Evolutionary conservation across 2,888 invertebrate species (phyloP).

Genomic region (Metacarcinus magister): DNA sequence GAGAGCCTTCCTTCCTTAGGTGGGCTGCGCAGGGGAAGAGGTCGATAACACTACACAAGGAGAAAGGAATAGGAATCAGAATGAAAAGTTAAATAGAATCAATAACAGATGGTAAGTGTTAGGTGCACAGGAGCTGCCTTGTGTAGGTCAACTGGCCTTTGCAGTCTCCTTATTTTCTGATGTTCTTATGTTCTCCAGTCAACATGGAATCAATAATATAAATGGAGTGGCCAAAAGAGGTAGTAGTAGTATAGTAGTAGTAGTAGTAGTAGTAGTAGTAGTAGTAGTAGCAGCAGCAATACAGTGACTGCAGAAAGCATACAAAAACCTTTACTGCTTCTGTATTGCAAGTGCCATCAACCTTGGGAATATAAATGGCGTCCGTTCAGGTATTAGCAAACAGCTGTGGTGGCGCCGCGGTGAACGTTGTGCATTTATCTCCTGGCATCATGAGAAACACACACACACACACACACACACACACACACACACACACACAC

Average conservation of each 20-base stretch:
- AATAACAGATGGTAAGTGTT: background rate
- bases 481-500: too few species aligned
- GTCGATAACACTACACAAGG: background rate
- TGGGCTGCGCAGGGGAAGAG: background rate
- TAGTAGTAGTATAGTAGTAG: background rate
- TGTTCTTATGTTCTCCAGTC: background rate
- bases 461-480: background rate
- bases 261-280: conserved; percentile 40
- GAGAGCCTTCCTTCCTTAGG: background rate
- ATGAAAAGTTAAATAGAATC: background rate
- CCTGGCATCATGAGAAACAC: background rate
- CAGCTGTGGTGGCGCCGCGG: background rate
- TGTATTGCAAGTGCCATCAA: background rate
- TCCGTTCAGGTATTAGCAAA: background rate
- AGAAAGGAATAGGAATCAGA: background rate
- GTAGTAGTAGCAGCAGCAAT: conserved; percentile 18
- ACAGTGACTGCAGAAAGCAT: background rate
- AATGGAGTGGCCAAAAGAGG: background rate
- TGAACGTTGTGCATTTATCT: background rate
- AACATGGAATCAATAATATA: background rate
- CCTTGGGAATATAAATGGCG: background rate
- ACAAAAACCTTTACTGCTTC: background rate
- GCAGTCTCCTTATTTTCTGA: too few species aligned
- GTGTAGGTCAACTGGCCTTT: too few species aligned
- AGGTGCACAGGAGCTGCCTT: too few species aligned